phyloP scores from a whole-genome alignment of 2,797 vertebrate species.

The Parauchenoglanis punctatus region DNA sequence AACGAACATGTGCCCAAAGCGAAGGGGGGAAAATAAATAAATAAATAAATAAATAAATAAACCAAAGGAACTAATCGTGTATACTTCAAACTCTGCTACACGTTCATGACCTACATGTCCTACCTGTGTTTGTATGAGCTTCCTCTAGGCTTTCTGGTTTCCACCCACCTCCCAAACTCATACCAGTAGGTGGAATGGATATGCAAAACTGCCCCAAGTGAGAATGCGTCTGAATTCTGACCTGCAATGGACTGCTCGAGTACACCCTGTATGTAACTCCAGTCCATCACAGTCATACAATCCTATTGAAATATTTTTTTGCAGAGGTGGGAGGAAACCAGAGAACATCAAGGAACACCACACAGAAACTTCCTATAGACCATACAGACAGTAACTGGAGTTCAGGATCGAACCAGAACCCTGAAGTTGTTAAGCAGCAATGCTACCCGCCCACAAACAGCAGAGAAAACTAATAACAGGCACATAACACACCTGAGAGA shows the following conservation, averaged over 20 bases:
- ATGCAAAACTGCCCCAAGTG: not conserved
- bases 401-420: not conserved
- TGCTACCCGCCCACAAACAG: not conserved
- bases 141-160: not conserved
- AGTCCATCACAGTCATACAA: not conserved
- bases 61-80: not conserved
- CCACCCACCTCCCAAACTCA: not conserved
- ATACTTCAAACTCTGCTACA: not conserved
- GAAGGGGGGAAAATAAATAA: not conserved
- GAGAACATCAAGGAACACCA: not conserved
- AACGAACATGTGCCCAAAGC: not conserved
- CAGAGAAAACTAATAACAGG: not conserved
- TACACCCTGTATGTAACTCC: not conserved
- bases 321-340: not conserved
- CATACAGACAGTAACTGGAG: not conserved
- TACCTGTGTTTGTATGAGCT: not conserved
- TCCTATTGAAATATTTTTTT: not conserved
- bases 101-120: not conserved
- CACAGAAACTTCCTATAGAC: no score
- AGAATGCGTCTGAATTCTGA: not conserved
- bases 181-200: not conserved
- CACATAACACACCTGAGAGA: constrained; percentile 2
- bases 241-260: not conserved
- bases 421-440: not conserved
- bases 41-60: not conserved